Conservation (phyloP, 2,888 invertebrate genomes). For the Tachina grossa region DNA sequence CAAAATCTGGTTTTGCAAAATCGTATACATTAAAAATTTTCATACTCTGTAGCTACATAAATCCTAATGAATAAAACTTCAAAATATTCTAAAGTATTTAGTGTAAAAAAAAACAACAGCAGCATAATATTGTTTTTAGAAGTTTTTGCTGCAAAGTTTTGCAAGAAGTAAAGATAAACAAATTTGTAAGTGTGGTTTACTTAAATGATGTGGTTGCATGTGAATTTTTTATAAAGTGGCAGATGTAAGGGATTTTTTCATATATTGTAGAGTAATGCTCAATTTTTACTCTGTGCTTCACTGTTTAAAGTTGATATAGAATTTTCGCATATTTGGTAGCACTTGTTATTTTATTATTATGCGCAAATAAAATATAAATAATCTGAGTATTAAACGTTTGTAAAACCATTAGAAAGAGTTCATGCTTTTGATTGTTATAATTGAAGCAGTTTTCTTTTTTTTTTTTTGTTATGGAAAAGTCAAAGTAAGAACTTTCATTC, state of each 20-base stretch:
- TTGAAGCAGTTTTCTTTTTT: background rate
- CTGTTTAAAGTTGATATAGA: background rate
- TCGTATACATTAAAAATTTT: constrained; percentile 19
- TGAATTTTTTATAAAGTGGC: background rate
- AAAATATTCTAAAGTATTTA: constrained; percentile 32
- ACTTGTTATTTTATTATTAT: background rate
- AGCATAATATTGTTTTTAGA: background rate
- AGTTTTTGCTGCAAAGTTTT: constrained; percentile 3
- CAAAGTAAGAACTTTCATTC: no score
- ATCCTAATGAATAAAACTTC: constrained; percentile 58
- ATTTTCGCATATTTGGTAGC: constrained; percentile 6
- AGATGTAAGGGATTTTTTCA: background rate
- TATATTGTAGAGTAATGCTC: background rate
- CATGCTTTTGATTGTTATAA: background rate
- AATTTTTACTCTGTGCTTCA: background rate
- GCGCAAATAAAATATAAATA: background rate
- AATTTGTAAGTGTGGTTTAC: constrained; percentile 34
- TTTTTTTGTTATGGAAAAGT: no score
- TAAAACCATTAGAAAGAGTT: constrained; percentile 31
- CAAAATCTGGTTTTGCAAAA: constrained; percentile 33
- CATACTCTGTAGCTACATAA: constrained; percentile 17
- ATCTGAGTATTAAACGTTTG: background rate
- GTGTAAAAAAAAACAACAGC: background rate
- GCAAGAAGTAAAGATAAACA: constrained; percentile 27
- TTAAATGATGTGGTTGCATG: constrained; percentile 18